These are phyloP conservation scores for Myotis myotis DNA, from an alignment of 2,797 vertebrate genomes.

Conservation along the genomic window DNA sequence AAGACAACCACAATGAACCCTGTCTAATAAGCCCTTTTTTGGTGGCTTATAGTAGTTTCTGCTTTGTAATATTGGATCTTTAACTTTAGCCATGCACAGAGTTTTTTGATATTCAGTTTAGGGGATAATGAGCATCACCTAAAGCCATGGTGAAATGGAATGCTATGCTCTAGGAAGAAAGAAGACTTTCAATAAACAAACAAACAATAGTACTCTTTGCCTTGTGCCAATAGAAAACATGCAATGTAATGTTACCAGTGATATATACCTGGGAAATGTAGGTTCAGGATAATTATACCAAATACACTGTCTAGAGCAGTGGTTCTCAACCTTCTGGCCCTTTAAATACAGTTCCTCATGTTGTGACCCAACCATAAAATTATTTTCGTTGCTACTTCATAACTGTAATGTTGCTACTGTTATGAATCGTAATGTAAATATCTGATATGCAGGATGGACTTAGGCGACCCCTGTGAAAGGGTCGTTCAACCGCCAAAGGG, in stretches of 20 bases:
- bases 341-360: too few relatives aligned
- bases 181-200: neutral
- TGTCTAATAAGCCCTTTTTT: neutral
- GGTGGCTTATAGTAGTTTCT: slow-evolving; percentile 1
- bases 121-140: neutral
- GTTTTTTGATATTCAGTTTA: neutral
- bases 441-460: too few relatives aligned
- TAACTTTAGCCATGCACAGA: neutral
- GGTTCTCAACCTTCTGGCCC: too few relatives aligned
- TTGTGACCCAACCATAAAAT: too few relatives aligned
- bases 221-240: neutral
- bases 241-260: neutral
- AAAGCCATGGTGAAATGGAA: neutral
- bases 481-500: too few relatives aligned
- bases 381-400: too few relatives aligned
- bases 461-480: neutral
- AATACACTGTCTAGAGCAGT: neutral
- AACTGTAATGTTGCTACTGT: too few relatives aligned
- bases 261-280: neutral
- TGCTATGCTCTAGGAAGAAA: slow-evolving; percentile 15
- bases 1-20: neutral
- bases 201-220: neutral
- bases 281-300: neutral
- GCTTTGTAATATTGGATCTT: slow-evolving; percentile 3
- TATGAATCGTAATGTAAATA: too few relatives aligned